Evolutionary conservation across 2,888 invertebrate species (phyloP), one percentile per base, ranked within the genome.

Genomic region (Sesia bembeciformis): DNA sequence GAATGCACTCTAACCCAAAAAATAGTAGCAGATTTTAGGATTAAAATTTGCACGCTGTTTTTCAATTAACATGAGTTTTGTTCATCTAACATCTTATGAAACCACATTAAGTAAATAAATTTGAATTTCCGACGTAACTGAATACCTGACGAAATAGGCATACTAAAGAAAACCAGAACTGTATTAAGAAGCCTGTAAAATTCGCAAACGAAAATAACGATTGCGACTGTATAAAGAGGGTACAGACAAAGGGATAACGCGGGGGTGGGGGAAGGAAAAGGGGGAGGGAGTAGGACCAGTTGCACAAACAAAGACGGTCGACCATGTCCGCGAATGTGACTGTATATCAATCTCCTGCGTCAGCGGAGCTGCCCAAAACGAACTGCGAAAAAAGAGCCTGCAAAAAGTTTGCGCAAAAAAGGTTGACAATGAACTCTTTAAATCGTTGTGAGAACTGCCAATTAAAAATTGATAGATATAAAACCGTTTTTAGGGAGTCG

Each of bases 381-480:
- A 78, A 77, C 71, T 74, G 66, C 74, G 79, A 82, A 88, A 87
- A 88, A 86, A 84, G 72, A 66, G 67, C 59, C 63, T 62, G 64
- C 71, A 78, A 77, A 87, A 84, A 86, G 62, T 68, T 62, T 60
- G 63, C 71, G 80, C 83, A 86, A 84, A 83, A 81, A 71, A 72
- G 72, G 78, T 81, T 81, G 76, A 84, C 85, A 84, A 81, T 84
- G 86, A 87, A 74, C 76, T 78, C 76, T 80, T 84, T 86, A 84
- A 82, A 81, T 80, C 80, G 83, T 80, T 86, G 84, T 81, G 84
- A 79, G 80, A 88, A 81, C 81, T 88, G 88, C 88, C 89, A 89
- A 89, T 89, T 89, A 89, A 87, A 88, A 83, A 84, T 83, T 88
- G 84, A 88, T 87, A 86, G 81, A 85, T 82, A 78, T 72, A 75